Percentiles rank a stretch among this genome's conserved stretches.
phyloP scores from a whole-genome alignment of 2,888 invertebrate genomes.

The Pammene aurita region DNA sequence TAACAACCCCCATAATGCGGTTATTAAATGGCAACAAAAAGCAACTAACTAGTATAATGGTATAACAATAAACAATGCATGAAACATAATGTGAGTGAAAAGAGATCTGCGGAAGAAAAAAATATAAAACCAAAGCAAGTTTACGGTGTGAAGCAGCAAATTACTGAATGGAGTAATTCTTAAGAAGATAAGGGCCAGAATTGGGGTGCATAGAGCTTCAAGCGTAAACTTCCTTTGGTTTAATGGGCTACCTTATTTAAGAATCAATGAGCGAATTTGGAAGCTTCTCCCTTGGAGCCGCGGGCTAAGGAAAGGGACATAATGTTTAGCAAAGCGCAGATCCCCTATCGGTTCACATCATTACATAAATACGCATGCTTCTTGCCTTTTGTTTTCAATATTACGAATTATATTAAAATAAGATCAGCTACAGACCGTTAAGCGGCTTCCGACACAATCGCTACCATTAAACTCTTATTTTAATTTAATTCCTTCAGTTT shows the following conservation, averaged over 20 bases:
- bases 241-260: slow-evolving; percentile 46
- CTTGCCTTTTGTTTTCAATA: slow-evolving; percentile 80
- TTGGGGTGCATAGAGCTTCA: slow-evolving; percentile 41
- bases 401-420: slow-evolving; percentile 80
- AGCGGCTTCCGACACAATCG: slow-evolving; percentile 54
- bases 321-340: slow-evolving; percentile 57
- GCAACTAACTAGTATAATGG: slow-evolving; percentile 51
- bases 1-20: slow-evolving; percentile 55
- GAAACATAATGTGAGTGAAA: slow-evolving; percentile 68
- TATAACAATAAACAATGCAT: slow-evolving; percentile 55
- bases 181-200: slow-evolving; percentile 44
- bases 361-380: slow-evolving; percentile 85
- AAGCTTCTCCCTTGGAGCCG: slow-evolving; percentile 45
- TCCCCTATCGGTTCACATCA: slow-evolving; percentile 66
- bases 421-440: slow-evolving; percentile 59
- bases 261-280: slow-evolving; percentile 48
- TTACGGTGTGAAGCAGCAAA: slow-evolving; percentile 43
- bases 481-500: slow-evolving; percentile 76
- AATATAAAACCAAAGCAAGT: slow-evolving; percentile 47
- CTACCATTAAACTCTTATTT: slow-evolving; percentile 68
- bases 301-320: slow-evolving; percentile 48
- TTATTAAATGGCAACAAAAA: slow-evolving; percentile 52
- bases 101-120: slow-evolving; percentile 73
- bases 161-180: slow-evolving; percentile 29
- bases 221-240: slow-evolving; percentile 45